Evolutionary conservation across 2,888 invertebrate genomes (phyloP).

Genomic region (Dinocampus coccinellae): DNA sequence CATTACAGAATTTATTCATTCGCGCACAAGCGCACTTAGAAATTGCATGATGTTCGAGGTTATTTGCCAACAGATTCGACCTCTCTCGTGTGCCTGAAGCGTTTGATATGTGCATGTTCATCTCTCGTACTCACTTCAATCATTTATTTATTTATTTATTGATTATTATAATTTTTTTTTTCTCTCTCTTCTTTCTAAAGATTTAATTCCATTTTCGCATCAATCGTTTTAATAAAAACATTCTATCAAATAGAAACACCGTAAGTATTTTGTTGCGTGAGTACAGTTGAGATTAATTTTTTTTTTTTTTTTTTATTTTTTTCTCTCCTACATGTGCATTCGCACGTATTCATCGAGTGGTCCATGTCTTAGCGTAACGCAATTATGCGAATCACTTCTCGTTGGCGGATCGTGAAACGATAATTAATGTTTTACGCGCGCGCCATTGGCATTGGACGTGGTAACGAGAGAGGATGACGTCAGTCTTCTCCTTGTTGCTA

Average conservation of each 20-base stretch:
- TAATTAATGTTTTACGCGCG: slow-evolving; percentile 43
- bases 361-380: slow-evolving; percentile 14
- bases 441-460: slow-evolving; percentile 47
- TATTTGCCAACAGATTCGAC: slow-evolving; percentile 40
- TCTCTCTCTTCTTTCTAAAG: slow-evolving; percentile 3
- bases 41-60: slow-evolving; percentile 40
- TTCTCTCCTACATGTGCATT: slow-evolving; percentile 1
- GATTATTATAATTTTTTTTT: slow-evolving; percentile 22
- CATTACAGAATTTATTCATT: slow-evolving; percentile 14
- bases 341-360: neutral
- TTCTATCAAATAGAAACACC: neutral
- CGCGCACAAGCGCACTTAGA: slow-evolving; percentile 20
- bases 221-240: slow-evolving; percentile 20
- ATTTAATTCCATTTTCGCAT: slow-evolving; percentile 30
- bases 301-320: too few relatives aligned
- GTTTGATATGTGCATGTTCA: slow-evolving; percentile 10
- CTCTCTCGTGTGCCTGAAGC: slow-evolving; percentile 34
- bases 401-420: slow-evolving; percentile 28
- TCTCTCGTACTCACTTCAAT: slow-evolving; percentile 26
- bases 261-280: slow-evolving; percentile 24
- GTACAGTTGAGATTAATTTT: slow-evolving; percentile 4
- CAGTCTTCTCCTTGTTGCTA: slow-evolving; percentile 27
- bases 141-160: slow-evolving; percentile 14
- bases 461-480: slow-evolving; percentile 46
- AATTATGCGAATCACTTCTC: slow-evolving; percentile 37